Evolutionary conservation across 2,797 vertebrate genomes (phyloP).

Genomic region (Prunella strophiata): DNA sequence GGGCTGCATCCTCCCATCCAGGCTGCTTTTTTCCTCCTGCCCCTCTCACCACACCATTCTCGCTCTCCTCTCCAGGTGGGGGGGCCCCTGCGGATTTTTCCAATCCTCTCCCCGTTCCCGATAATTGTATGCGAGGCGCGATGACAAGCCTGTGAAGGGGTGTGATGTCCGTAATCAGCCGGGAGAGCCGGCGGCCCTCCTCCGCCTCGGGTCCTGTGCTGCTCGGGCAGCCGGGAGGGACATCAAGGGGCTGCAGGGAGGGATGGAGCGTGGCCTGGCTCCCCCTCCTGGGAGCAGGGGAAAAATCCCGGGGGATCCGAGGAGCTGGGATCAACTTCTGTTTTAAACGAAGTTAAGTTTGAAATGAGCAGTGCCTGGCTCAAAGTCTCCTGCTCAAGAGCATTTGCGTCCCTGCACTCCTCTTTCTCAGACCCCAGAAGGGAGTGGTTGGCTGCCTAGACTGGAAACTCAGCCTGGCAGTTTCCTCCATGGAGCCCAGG

Average conservation of each 20-base stretch:
- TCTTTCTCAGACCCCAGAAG: neutral
- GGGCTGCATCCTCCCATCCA: neutral
- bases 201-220: neutral
- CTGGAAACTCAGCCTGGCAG: neutral
- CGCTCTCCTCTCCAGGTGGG: constrained; percentile 42
- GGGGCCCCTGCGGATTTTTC: constrained; percentile 65
- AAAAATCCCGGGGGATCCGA: neutral
- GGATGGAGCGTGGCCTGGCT: neutral
- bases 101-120: constrained; percentile 60
- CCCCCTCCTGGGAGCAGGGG: neutral
- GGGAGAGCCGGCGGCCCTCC: constrained; percentile 16
- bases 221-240: neutral
- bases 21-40: no score
- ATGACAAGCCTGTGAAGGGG: constrained; percentile 70
- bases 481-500: fast-evolving
- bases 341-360: neutral
- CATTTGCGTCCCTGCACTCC: neutral
- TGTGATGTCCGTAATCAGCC: constrained; percentile 58
- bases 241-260: neutral
- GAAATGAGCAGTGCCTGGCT: fast-evolving
- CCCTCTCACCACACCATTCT: constrained; percentile 14
- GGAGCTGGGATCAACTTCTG: neutral
- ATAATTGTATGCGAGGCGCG: constrained; percentile 72
- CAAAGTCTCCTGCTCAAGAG: neutral
- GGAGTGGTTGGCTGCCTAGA: neutral